phyloP scores from a whole-genome alignment of 1,140 invertebrate genomes.

The Propsilocerus akamusi region DNA sequence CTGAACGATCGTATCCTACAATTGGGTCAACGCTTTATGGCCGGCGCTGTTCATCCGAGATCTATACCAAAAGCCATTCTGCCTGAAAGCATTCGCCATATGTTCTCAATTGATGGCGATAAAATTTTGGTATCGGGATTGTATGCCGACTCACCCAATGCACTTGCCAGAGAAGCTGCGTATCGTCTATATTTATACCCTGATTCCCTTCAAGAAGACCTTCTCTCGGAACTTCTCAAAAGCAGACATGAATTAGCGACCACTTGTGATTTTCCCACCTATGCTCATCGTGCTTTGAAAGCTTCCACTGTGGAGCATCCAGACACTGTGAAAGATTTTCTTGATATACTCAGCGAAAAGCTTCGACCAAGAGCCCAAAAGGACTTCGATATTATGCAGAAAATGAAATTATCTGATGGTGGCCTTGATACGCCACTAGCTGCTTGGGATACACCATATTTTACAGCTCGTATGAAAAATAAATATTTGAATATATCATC shows the following conservation, averaged over 20 bases:
- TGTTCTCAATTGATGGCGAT: conserved; percentile 55
- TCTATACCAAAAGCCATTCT: conserved; percentile 40
- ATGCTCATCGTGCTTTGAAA: conserved; percentile 73
- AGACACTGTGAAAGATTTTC: conserved; percentile 56
- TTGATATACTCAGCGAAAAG: conserved; percentile 54
- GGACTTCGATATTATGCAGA: conserved; percentile 55
- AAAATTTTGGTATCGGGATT: conserved; percentile 57
- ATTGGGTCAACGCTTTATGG: conserved; percentile 73
- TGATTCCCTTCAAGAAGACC: conserved; percentile 52
- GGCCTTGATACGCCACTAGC: conserved; percentile 27
- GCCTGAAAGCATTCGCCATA: conserved; percentile 48
- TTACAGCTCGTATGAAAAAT: conserved; percentile 48
- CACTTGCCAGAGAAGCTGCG: conserved; percentile 65
- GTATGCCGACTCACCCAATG: conserved; percentile 63
- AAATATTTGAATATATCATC: conserved; percentile 43
- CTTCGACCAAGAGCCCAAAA: conserved; percentile 38
- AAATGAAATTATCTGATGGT: conserved; percentile 37
- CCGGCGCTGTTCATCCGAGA: conserved; percentile 45
- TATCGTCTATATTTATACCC: conserved; percentile 75
- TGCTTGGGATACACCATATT: conserved; percentile 76
- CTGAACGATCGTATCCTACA: conserved; percentile 67
- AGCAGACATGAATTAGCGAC: conserved; percentile 58
- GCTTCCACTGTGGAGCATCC: conserved; percentile 72
- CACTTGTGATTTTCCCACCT: conserved; percentile 74
- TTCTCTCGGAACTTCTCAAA: conserved; percentile 51